A percentile compares a stretch with the other conserved stretches of the same genome.
phyloP scores from a whole-genome alignment of 92 coral and sea anemone species.

The Umimayanthus kanabou region DNA sequence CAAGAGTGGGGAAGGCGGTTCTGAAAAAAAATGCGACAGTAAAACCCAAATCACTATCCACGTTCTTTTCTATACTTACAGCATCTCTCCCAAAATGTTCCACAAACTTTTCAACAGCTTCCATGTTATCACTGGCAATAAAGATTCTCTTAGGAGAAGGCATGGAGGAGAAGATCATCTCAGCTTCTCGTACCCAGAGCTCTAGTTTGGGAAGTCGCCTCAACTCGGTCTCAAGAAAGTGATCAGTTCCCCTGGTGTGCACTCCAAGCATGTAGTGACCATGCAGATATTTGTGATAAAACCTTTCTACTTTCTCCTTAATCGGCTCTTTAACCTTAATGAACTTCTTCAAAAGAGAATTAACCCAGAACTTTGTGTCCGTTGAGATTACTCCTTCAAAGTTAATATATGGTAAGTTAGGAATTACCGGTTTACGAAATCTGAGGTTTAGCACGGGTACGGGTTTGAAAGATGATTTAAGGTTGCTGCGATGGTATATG shows the following conservation, averaged over 20 bases:
- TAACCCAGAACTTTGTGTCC: slow-evolving; percentile 7
- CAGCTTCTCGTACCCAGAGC: slow-evolving; percentile 6
- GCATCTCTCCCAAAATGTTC: slow-evolving; percentile 6
- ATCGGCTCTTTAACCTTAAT: slow-evolving; percentile 5
- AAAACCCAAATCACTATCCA: too few species aligned
- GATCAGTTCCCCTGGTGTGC: slow-evolving; percentile 13
- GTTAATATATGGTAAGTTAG: not conserved
- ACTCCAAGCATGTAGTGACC: not conserved
- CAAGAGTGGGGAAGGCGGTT: too few species aligned
- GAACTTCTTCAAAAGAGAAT: slow-evolving; percentile 1
- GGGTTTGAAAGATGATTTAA: not conserved
- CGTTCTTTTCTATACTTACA: not conserved
- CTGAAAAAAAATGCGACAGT: too few species aligned
- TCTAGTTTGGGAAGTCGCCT: not conserved
- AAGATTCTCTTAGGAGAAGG: slow-evolving; percentile 4
- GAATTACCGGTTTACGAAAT: not conserved
- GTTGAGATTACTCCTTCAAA: slow-evolving; percentile 13
- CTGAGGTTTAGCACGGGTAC: not conserved
- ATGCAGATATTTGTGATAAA: not conserved
- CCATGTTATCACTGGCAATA: slow-evolving; percentile 16
- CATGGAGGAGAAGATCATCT: not conserved
- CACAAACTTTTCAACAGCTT: slow-evolving; percentile 13
- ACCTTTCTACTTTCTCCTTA: not conserved
- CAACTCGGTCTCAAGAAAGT: slow-evolving; percentile 5
- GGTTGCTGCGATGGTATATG: too few species aligned